A percentile compares a stretch with the other conserved stretches of the same genome.
phyloP scores from a whole-genome alignment of 2,888 invertebrate genomes.

The Brenthis ino region DNA sequence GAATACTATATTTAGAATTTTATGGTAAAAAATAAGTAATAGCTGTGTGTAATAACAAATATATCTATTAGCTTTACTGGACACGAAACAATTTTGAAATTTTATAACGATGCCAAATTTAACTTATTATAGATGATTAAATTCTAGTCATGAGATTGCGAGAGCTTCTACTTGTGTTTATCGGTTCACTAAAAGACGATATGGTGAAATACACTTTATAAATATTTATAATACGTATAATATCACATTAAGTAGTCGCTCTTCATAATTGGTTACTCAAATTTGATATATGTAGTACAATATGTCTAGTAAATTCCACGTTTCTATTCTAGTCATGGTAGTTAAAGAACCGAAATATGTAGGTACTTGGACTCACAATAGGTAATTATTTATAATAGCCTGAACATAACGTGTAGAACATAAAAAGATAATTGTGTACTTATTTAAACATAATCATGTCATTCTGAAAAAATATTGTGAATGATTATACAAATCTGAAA shows the following conservation, averaged over 20 bases:
- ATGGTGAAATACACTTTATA: slow-evolving; percentile 17
- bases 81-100: background rate
- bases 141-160: slow-evolving; percentile 23
- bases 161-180: slow-evolving; percentile 19
- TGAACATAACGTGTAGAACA: no score
- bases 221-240: slow-evolving; percentile 24
- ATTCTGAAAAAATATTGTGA: no score
- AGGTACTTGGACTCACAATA: background rate
- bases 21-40: background rate
- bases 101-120: background rate
- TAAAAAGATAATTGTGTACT: no score
- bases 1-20: slow-evolving; percentile 33
- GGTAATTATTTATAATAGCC: no score
- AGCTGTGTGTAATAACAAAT: background rate
- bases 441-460: no score
- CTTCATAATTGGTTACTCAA: slow-evolving; percentile 22
- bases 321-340: slow-evolving; percentile 54
- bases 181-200: slow-evolving; percentile 19
- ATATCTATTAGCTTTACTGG: no score
- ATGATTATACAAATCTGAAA: no score
- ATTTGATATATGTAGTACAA: slow-evolving; percentile 24
- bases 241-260: slow-evolving; percentile 16
- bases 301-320: slow-evolving; percentile 16
- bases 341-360: background rate
- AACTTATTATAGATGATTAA: background rate